These are phyloP conservation scores for Cacoxenus indagator DNA, from an alignment of 2,888 invertebrate genomes.

Conservation along the genomic window DNA sequence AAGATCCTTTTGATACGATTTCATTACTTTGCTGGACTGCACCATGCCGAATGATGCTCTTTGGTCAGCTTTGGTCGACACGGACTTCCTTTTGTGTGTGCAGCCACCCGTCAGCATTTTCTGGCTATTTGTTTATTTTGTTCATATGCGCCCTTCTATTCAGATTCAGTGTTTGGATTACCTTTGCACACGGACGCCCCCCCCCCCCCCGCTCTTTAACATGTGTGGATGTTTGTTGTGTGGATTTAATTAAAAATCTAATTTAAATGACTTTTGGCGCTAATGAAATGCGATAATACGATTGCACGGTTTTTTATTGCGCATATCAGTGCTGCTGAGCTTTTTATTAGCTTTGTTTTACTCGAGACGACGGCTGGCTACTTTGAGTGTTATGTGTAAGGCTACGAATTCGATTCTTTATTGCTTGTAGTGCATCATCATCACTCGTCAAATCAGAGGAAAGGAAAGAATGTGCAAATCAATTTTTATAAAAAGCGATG, in stretches of 20 bases:
- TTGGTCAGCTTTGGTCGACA: conserved; percentile 9
- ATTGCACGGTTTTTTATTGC: background rate
- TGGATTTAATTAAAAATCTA: conserved; percentile 35
- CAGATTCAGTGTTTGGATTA: conserved; percentile 14
- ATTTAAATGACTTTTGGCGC: conserved; percentile 1
- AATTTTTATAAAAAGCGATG: too few species aligned
- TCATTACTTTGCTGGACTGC: background rate
- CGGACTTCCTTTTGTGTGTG: background rate
- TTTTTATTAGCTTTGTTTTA: too few species aligned
- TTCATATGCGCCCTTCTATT: background rate
- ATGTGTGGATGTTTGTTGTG: conserved; percentile 30
- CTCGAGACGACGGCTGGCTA: too few species aligned
- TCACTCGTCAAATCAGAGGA: too few species aligned
- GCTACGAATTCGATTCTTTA: too few species aligned
- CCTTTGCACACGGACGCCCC: background rate
- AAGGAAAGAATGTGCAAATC: too few species aligned
- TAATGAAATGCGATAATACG: background rate
- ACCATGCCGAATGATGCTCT: background rate
- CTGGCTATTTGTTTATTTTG: background rate
- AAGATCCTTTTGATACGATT: background rate
- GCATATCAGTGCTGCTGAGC: too few species aligned
- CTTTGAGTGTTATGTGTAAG: too few species aligned
- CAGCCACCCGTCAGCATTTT: background rate
- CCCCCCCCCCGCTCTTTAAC: background rate
- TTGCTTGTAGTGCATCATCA: too few species aligned